These are phyloP conservation scores for Ectropis grisescens DNA, from an alignment of 1,140 invertebrate species.

Conservation along the genomic window DNA sequence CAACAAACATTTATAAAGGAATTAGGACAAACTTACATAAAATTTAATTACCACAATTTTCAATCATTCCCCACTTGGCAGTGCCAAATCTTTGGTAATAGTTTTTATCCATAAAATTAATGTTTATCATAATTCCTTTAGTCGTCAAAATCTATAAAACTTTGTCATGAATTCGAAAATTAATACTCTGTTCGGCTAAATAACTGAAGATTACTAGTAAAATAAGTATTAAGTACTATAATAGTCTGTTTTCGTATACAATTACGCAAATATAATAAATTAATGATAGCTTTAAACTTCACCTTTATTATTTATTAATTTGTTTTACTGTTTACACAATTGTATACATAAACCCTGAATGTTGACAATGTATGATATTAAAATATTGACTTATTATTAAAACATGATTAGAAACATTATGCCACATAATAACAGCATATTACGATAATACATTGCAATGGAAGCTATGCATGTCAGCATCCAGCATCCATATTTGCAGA, in stretches of 20 bases:
- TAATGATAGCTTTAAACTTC: too few species aligned
- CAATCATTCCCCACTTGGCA: background rate
- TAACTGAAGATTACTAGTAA: conserved; percentile 6
- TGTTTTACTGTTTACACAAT: too few species aligned
- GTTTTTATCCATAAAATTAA: too few species aligned
- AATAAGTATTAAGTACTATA: conserved; percentile 11
- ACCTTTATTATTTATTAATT: too few species aligned
- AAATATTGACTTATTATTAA: too few species aligned
- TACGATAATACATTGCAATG: conserved; percentile 9
- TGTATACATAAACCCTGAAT: too few species aligned
- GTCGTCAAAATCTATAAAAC: conserved; percentile 3
- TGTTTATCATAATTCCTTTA: conserved; percentile 9
- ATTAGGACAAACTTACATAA: conserved; percentile 12
- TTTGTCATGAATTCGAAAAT: conserved; percentile 8
- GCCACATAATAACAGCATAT: too few species aligned
- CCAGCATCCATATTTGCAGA: conserved; percentile 63
- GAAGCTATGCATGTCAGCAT: conserved; percentile 26
- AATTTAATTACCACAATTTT: background rate
- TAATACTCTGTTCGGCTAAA: conserved; percentile 7
- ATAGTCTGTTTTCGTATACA: too few species aligned
- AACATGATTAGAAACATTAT: too few species aligned
- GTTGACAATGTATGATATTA: too few species aligned
- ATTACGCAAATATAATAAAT: too few species aligned
- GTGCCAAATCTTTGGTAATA: conserved; percentile 9
- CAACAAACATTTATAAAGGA: conserved; percentile 10